Evolutionary conservation across 2,113 vertebrate genomes (phyloP).

Genomic region (Nibea albiflora): DNA sequence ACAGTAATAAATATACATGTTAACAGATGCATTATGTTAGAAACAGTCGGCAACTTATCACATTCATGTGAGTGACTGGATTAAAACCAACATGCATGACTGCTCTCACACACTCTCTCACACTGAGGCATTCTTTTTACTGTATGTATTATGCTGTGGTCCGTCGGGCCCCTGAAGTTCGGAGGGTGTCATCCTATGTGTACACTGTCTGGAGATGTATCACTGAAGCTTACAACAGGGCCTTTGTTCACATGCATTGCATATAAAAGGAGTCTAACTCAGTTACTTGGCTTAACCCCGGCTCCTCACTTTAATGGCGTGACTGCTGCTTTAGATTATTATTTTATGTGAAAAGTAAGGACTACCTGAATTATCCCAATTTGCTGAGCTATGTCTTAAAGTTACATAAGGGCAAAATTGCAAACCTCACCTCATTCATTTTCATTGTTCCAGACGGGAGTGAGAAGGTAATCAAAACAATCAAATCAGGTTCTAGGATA

Average conservation of each 20-base stretch:
- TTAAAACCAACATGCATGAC: conserved; percentile 55
- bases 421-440: conserved; percentile 18
- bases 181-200: conserved; percentile 53
- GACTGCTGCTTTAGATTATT: conserved; percentile 45
- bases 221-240: conserved; percentile 15
- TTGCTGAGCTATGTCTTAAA: conserved; percentile 2
- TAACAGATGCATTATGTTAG: conserved; percentile 45
- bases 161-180: conserved; percentile 63
- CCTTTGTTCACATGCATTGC: conserved; percentile 1
- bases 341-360: conserved; percentile 48
- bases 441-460: not conserved
- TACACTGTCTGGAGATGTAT: conserved; percentile 3
- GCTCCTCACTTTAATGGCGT: conserved; percentile 4
- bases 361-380: conserved; percentile 30
- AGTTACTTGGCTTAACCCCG: not conserved
- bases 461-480: not conserved
- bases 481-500: not conserved
- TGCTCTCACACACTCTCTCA: conserved; percentile 25
- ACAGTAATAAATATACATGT: conserved; percentile 14
- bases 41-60: conserved; percentile 19
- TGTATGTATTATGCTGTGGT: conserved; percentile 50
- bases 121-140: conserved; percentile 16
- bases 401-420: conserved; percentile 6
- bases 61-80: conserved; percentile 62
- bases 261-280: conserved; percentile 19